Evolutionary conservation across 2,888 invertebrate species (phyloP), one percentile per base, ranked within the genome.

Genomic region (Apeira syringaria): DNA sequence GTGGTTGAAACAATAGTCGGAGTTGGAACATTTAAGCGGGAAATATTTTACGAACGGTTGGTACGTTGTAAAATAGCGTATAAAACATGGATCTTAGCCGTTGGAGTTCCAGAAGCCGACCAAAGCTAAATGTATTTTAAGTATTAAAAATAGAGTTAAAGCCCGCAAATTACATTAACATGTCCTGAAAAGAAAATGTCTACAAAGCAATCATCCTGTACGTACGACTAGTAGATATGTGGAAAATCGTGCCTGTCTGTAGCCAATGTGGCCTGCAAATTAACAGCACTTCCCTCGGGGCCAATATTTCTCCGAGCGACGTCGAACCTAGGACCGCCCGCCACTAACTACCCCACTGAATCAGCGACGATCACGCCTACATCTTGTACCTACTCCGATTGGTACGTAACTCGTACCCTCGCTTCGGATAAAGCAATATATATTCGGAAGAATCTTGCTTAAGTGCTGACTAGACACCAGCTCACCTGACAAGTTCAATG

Each of bases 311-410:
- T 87, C 83, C 73, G 66, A 52, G 74, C 80, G 81, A 83, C 82
- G 85, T 80, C 77, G 82, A 81, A 83, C 80, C 83, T 75, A 73
- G 81, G 76, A 80, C 80, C 84, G 84, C 83, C 87, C 81, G 84
- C 83, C 80, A 77, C 80, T 83, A 85, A 86, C 85, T 85, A 80
- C 85, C 83, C 82, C 83, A 86, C 85, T 88, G 88, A 87, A 87
- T 88, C 88, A 88, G 87, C 86, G 74, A 73, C 80, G 84, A 87
- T 82, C 87, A 87, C 88, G 88, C 88, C 88, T 88, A 86, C 88
- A 84, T 74, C 87, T 84, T 88, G 88, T 88, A 81, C 80, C 74
- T 79, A 81, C 81, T 75, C 73, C 85, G 86, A 88, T 88, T 88
- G 87, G 75, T 80, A 83, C 80, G 75, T 69, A 66, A 69, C 74